Percentiles rank a stretch among this genome's conserved stretches.
Evolutionary conservation across 30 jellyfish, hydroid and myxozoan genomes (phyloP).

Genomic region (Cassiopea andromeda): DNA sequence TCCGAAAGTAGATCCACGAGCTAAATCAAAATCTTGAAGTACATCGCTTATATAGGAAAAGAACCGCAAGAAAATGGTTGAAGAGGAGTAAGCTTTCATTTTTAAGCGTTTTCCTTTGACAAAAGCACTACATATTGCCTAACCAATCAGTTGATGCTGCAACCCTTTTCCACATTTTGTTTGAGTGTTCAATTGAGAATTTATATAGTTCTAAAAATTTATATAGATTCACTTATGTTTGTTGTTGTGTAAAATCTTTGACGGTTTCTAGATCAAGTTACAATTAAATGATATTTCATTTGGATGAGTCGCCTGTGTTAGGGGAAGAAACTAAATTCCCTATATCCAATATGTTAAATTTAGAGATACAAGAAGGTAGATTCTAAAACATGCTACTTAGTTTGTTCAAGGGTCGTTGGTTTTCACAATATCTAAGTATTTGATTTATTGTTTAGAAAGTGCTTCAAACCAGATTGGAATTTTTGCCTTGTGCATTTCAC

Average conservation of each 20-base stretch:
- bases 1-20: constrained; percentile 24
- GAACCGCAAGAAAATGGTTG: constrained; percentile 3
- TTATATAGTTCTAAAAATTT: background rate
- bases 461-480: too few relatives aligned
- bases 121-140: background rate
- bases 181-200: background rate
- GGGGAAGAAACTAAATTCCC: too few relatives aligned
- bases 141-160: background rate
- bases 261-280: background rate
- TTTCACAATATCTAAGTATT: too few relatives aligned
- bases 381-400: too few relatives aligned
- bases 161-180: background rate
- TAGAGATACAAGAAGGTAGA: too few relatives aligned
- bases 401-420: too few relatives aligned
- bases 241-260: background rate
- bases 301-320: too few relatives aligned
- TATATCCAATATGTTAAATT: too few relatives aligned
- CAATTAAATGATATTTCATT: background rate
- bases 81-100: constrained; percentile 25
- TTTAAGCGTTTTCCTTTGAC: background rate
- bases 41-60: background rate
- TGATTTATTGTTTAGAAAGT: too few relatives aligned
- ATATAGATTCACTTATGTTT: background rate
- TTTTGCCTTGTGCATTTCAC: too few relatives aligned
- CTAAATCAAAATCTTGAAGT: background rate